Conservation (phyloP, 2,888 invertebrate genomes). For the Byasa hedistus region DNA sequence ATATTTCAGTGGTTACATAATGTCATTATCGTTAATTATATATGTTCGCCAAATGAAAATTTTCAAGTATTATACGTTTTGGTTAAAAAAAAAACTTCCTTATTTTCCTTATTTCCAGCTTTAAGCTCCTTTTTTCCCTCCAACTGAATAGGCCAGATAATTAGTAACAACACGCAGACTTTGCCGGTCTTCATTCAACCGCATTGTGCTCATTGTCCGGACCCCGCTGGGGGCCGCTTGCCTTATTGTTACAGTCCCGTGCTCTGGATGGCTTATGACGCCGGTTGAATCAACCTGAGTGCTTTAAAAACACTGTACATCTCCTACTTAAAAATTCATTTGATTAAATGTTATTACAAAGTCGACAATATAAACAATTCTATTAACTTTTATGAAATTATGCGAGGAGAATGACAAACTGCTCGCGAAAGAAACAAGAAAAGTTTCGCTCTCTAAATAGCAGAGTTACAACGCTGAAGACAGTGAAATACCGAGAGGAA, state of each 20-base stretch:
- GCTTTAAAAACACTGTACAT: constrained; percentile 17
- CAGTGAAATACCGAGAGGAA: no score
- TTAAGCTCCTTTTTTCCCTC: constrained; percentile 6
- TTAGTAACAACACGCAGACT: constrained; percentile 58
- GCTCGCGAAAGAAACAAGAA: no score
- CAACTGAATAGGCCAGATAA: constrained; percentile 52
- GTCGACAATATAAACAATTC: no score
- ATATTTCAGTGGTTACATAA: no score
- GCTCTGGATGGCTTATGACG: constrained; percentile 20
- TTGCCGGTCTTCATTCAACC: constrained; percentile 48
- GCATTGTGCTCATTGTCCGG: constrained; percentile 56
- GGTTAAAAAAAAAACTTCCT: background rate
- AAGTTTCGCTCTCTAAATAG: no score
- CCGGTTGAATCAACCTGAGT: constrained; percentile 22
- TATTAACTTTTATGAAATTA: no score
- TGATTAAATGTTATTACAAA: background rate
- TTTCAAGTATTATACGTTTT: no score
- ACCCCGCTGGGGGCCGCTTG: constrained; percentile 36
- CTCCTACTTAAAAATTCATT: constrained; percentile 1
- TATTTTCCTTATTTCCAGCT: constrained; percentile 14
- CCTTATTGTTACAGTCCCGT: constrained; percentile 44
- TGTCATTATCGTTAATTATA: no score
- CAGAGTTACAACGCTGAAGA: no score
- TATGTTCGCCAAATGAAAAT: no score
- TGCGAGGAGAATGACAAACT: no score